phyloP scores from a whole-genome alignment of 30 jellyfish, hydroid and myxozoan genomes.

The Nemopilema nomurai region DNA sequence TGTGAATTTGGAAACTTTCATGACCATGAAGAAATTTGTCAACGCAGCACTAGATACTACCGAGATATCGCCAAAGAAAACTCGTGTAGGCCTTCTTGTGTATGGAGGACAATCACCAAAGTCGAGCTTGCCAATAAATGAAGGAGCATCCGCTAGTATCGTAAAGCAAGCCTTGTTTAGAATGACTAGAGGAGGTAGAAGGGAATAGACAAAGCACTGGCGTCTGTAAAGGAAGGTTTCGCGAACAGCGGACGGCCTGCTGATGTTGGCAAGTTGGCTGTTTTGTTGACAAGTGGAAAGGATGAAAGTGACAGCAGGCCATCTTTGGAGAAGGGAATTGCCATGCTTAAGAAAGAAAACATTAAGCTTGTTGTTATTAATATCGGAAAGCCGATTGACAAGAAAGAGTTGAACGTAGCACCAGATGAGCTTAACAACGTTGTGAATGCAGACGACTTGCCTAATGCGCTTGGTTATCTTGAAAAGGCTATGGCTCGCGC shows the following conservation, averaged over 20 bases:
- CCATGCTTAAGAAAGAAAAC: conserved; percentile 19
- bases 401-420: conserved; percentile 17
- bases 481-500: conserved; percentile 56
- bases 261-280: conserved; percentile 56
- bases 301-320: conserved; percentile 29
- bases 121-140: background rate
- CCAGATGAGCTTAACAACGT: conserved; percentile 25
- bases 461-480: conserved; percentile 20
- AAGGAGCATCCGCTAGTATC: conserved; percentile 7
- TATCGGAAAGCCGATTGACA: conserved; percentile 49
- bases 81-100: conserved; percentile 56
- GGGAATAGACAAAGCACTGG: conserved; percentile 51
- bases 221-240: conserved; percentile 3
- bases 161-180: background rate
- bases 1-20: conserved; percentile 10
- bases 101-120: conserved; percentile 35
- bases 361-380: conserved; percentile 55
- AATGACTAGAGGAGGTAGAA: conserved; percentile 50
- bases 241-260: conserved; percentile 1
- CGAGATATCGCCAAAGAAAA: conserved; percentile 31
- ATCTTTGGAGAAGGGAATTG: background rate
- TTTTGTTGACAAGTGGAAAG: conserved; percentile 48
- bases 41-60: conserved; percentile 37
- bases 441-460: conserved; percentile 15
- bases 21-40: conserved; percentile 34